Percentiles rank a stretch among this genome's conserved stretches.
These are phyloP conservation scores for Gulo gulo DNA, from an alignment of 2,113 vertebrate genomes.

Conservation along the genomic window DNA sequence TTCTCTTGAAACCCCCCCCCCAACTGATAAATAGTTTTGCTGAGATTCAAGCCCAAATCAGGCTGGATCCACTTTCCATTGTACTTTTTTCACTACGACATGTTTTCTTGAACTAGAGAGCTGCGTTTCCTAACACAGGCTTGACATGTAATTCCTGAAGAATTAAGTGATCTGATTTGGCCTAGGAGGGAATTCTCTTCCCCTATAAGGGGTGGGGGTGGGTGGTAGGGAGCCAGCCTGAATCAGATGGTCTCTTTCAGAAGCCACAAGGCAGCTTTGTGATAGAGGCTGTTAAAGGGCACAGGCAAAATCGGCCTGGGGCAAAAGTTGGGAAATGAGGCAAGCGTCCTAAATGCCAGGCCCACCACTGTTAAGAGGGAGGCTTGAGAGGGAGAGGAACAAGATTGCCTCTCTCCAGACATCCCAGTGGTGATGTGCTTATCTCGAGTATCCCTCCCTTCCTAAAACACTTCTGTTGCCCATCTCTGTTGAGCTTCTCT, in stretches of 20 bases:
- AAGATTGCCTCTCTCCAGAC: neutral
- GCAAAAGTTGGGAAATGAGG: conserved; percentile 54
- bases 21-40: neutral
- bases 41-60: conserved; percentile 22
- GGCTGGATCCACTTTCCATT: neutral
- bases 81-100: neutral
- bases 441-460: neutral
- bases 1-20: neutral
- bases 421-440: neutral
- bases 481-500: neutral
- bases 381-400: neutral
- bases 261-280: conserved; percentile 70
- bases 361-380: neutral
- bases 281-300: conserved; percentile 35
- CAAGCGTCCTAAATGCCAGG: conserved; percentile 29
- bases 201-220: neutral
- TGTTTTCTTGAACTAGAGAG: neutral
- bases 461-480: neutral
- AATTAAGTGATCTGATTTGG: conserved; percentile 32
- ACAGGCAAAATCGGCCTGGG: conserved; percentile 42
- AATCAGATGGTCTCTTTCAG: conserved; percentile 55
- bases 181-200: neutral
- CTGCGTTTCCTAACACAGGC: neutral
- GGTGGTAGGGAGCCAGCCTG: neutral
- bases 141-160: neutral